Percentiles rank a stretch among this genome's conserved stretches.
These are phyloP conservation scores for Agrochola circellaris DNA, from an alignment of 2,888 invertebrate species.

Conservation along the genomic window DNA sequence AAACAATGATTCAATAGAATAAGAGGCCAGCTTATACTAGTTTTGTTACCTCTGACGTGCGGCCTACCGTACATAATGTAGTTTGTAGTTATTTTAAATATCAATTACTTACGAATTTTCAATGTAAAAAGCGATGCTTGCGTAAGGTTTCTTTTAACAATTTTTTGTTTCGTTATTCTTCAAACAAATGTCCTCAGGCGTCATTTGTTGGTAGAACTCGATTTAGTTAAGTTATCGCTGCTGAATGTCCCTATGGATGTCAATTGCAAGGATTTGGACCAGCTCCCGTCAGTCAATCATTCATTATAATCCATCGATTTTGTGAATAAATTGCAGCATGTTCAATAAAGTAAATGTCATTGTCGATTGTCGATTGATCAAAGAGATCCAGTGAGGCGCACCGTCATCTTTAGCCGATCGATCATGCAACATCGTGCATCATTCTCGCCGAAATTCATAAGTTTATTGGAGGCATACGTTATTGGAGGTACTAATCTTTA, in stretches of 20 bases:
- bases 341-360: neutral
- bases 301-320: neutral
- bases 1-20: neutral
- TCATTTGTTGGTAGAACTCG: neutral
- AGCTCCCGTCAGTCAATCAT: neutral
- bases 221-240: neutral
- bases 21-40: neutral
- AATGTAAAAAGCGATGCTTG: neutral
- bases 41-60: neutral
- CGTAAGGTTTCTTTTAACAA: neutral
- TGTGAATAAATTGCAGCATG: neutral
- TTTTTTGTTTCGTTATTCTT: too few species aligned
- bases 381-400: neutral
- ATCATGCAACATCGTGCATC: neutral
- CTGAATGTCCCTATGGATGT: conserved; percentile 3
- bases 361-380: neutral
- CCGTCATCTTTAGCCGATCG: neutral
- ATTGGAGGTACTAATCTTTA: neutral
- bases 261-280: neutral
- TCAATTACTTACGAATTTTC: neutral
- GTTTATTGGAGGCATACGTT: neutral
- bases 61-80: neutral
- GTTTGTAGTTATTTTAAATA: neutral
- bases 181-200: neutral
- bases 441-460: neutral